Conservation (phyloP, 2,113 vertebrate species). For the Tonatia bakeri region DNA sequence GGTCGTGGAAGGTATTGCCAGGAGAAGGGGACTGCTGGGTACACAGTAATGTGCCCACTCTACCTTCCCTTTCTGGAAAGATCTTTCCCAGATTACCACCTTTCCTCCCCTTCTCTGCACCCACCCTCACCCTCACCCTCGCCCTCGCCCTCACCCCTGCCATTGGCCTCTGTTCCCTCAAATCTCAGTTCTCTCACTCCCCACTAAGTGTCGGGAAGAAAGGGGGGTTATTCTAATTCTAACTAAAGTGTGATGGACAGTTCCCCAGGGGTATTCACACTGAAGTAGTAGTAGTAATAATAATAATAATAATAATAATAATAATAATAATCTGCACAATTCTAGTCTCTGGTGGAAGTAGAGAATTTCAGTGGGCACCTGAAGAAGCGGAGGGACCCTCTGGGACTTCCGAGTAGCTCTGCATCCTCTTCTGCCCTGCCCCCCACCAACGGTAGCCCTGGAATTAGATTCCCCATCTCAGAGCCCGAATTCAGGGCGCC, state of each 20-base stretch:
- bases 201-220: not conserved
- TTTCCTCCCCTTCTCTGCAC: not conserved
- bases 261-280: not conserved
- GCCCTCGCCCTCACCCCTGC: too few relatives aligned
- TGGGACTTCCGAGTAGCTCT: not conserved
- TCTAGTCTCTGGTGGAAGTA: not conserved
- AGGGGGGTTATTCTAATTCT: not conserved
- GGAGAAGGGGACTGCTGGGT: too few relatives aligned
- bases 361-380: not conserved
- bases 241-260: not conserved
- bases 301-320: too few relatives aligned
- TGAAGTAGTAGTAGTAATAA: not conserved
- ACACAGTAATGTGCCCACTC: fast-evolving
- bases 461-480: not conserved
- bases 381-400: not conserved
- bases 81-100: not conserved
- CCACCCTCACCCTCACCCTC: too few relatives aligned
- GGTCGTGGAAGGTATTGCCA: not conserved
- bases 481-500: not conserved
- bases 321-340: not conserved
- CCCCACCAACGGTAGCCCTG: not conserved
- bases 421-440: not conserved
- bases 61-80: not conserved
- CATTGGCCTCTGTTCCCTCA: not conserved
- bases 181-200: not conserved